phyloP scores from a whole-genome alignment of 1,140 invertebrate genomes.

The Pachypeltis micranthus region DNA sequence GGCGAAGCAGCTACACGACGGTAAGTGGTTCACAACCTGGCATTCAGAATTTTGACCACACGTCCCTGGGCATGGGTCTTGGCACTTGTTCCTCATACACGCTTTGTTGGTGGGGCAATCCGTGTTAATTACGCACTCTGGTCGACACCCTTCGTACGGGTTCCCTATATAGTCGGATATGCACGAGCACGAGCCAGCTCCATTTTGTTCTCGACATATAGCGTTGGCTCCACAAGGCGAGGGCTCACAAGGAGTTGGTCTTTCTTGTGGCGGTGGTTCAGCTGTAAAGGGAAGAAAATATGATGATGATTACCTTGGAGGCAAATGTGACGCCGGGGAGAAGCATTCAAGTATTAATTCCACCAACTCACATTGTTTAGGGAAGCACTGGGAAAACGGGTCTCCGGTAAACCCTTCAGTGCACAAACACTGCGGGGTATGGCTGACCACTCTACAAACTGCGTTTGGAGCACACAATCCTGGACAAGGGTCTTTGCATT shows the following conservation, averaged over 20 bases:
- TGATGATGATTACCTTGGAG: conserved; percentile 25
- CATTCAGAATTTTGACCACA: conserved; percentile 54
- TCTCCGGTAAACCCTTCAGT: conserved; percentile 43
- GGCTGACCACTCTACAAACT: conserved; percentile 51
- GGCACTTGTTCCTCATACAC: conserved; percentile 51
- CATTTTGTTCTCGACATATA: conserved; percentile 50
- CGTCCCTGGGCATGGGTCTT: conserved; percentile 53
- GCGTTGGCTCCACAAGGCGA: conserved; percentile 62
- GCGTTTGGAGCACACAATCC: conserved; percentile 50
- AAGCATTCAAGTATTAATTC: too few relatives aligned
- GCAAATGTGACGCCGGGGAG: too few relatives aligned
- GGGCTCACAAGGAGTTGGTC: conserved; percentile 44
- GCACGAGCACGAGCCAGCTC: conserved; percentile 52
- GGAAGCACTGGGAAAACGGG: conserved; percentile 43
- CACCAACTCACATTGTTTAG: conserved; percentile 28
- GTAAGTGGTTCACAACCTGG: conserved; percentile 52
- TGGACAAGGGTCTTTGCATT: conserved; percentile 54
- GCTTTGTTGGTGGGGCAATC: conserved; percentile 50
- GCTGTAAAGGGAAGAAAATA: conserved; percentile 16
- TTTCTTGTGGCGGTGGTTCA: conserved; percentile 22
- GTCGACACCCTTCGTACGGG: conserved; percentile 44
- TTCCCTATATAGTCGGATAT: conserved; percentile 40
- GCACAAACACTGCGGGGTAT: conserved; percentile 51
- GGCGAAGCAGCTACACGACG: conserved; percentile 50
- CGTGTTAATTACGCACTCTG: conserved; percentile 53